These are phyloP conservation scores for Teleogryllus occipitalis DNA, from an alignment of 1,140 invertebrate species.

Conservation along the genomic window DNA sequence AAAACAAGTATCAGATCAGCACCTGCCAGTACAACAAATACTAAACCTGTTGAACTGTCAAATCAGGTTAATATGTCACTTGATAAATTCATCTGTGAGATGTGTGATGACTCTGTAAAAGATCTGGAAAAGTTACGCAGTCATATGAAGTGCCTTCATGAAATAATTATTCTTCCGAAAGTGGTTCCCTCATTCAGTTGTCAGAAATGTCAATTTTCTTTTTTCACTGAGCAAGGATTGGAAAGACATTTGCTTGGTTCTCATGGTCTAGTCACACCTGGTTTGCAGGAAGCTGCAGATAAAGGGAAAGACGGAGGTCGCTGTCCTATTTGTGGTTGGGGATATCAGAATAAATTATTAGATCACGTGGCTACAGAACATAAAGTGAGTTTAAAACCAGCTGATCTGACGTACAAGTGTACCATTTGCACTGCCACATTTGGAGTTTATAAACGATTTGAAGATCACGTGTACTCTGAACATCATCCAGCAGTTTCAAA, in stretches of 20 bases:
- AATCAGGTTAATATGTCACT: background rate
- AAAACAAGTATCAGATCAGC: background rate
- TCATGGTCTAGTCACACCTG: slow-evolving; percentile 89
- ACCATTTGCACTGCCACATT: slow-evolving; percentile 90
- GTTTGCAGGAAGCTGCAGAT: slow-evolving; percentile 90
- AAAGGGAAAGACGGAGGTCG: slow-evolving; percentile 87
- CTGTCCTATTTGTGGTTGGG: slow-evolving; percentile 87
- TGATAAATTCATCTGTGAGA: background rate
- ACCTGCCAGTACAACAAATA: background rate
- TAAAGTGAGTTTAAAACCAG: slow-evolving; percentile 77
- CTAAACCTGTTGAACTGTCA: background rate
- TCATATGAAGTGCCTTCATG: slow-evolving; percentile 94
- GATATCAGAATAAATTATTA: slow-evolving; percentile 84
- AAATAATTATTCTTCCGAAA: slow-evolving; percentile 91
- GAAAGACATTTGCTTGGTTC: slow-evolving; percentile 87
- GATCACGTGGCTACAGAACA: slow-evolving; percentile 76
- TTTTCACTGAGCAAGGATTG: slow-evolving; percentile 73
- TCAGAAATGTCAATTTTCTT: slow-evolving; percentile 87
- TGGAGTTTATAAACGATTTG: slow-evolving; percentile 89
- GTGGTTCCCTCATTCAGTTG: slow-evolving; percentile 93
- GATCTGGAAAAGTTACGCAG: slow-evolving; percentile 84
- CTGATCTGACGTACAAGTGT: slow-evolving; percentile 87
- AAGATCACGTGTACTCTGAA: slow-evolving; percentile 86
- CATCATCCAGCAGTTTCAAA: slow-evolving; percentile 47
- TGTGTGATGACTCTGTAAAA: slow-evolving; percentile 32